Evolutionary conservation across 2,888 invertebrate genomes (phyloP).

Genomic region (Epiblema foenella): DNA sequence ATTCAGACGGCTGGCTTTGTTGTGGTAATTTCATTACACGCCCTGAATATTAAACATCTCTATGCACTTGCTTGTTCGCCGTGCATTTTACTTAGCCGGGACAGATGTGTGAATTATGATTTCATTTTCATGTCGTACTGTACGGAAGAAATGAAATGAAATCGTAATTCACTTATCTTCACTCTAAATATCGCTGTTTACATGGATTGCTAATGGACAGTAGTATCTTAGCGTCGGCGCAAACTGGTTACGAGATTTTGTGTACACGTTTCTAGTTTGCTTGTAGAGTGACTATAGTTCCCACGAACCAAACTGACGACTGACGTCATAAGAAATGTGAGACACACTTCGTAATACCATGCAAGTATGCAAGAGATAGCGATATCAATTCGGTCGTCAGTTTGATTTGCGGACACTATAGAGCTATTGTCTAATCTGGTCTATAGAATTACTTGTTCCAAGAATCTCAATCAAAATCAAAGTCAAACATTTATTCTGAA

Average conservation of each 20-base stretch:
- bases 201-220: background rate
- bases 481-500: too few relatives aligned
- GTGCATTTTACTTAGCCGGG: slow-evolving; percentile 38
- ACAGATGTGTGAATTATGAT: slow-evolving; percentile 34
- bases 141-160: too few relatives aligned
- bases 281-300: background rate
- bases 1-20: slow-evolving; percentile 73
- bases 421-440: background rate
- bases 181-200: background rate
- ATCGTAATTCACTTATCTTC: too few relatives aligned
- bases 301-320: too few relatives aligned
- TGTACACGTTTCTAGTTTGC: background rate
- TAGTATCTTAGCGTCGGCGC: background rate
- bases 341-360: too few relatives aligned
- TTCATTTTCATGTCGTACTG: slow-evolving; percentile 21
- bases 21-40: slow-evolving; percentile 80
- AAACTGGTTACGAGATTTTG: background rate
- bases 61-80: slow-evolving; percentile 57
- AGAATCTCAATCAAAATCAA: background rate
- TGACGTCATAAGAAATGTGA: too few relatives aligned
- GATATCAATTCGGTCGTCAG: too few relatives aligned
- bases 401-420: too few relatives aligned
- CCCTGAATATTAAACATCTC: slow-evolving; percentile 74
- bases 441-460: background rate
- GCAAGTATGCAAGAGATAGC: too few relatives aligned